Conservation (phyloP, 2,113 vertebrate genomes). For the Solea senegalensis region DNA sequence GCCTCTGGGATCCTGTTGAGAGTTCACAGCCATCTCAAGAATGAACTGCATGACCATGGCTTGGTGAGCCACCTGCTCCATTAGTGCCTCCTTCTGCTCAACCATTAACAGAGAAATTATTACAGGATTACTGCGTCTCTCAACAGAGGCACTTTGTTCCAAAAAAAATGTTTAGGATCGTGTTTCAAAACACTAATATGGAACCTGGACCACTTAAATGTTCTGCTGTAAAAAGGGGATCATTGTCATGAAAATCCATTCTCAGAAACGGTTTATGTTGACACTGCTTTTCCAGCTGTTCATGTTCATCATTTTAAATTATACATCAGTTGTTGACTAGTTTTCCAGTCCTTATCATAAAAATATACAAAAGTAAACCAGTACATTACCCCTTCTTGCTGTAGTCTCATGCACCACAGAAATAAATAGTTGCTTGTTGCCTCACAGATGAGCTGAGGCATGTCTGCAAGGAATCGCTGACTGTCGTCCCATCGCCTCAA, state of each 20-base stretch:
- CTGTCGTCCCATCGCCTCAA: conserved; percentile 97
- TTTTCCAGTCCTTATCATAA: too few relatives aligned
- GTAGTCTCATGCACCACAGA: conserved; percentile 94
- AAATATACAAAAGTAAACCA: too few relatives aligned
- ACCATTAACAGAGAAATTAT: not conserved
- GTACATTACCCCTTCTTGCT: conserved; percentile 89
- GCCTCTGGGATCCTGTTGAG: conserved; percentile 92
- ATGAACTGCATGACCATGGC: conserved; percentile 98
- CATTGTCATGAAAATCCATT: too few relatives aligned
- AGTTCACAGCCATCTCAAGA: conserved; percentile 93
- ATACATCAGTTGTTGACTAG: too few relatives aligned
- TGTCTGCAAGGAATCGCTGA: conserved; percentile 92
- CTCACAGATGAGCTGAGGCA: conserved; percentile 94
- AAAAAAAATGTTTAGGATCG: not conserved
- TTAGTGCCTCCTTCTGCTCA: conserved; percentile 91
- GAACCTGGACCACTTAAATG: not conserved
- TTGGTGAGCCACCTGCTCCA: conserved; percentile 98
- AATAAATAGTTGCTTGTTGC: conserved; percentile 93
- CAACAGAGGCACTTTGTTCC: not conserved
- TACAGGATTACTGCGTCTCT: not conserved
- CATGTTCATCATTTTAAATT: too few relatives aligned
- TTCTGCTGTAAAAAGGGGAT: not conserved
- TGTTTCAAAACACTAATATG: too few relatives aligned
- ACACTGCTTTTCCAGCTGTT: too few relatives aligned
- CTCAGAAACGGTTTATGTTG: too few relatives aligned